Base-by-base conservation (phyloP, 2,113 vertebrate species). In the Propithecus coquereli region DNA sequence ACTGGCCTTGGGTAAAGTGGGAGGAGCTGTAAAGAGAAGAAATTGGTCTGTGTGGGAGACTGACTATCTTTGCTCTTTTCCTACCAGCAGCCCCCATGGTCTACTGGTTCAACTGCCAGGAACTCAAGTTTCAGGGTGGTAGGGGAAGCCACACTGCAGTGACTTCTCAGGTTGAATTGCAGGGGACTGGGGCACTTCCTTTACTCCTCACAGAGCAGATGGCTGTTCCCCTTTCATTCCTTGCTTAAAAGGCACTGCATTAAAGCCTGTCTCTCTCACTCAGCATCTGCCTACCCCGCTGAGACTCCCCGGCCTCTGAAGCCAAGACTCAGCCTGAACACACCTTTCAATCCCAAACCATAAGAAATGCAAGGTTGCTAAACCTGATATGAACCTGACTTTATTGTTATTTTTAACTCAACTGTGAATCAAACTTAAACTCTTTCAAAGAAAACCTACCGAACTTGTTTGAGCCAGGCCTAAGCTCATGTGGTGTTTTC, bases 341-440 rank as follows among this genome's bases (percentile, higher is more conserved):
- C 10, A 76, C 12, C 30, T 89, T 94, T 79, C 25, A 63, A 30
- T 84, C 27, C 22, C 63, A 93, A 66, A 40, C 52, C 37, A 54
- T 34, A 65, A 47, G 86, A 81, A 90, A 83, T 22, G 17, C 37
- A 87, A 82, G 84, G 79, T 92, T 88, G n/a, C 85, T 88, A 85
- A 93, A 79, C 40, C 12, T 50, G 7, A 32, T 50, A 34, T 3
- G 34, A 74, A 13, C 50, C 84, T 83, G 45, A 77, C 32, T 70
- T 89, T 87, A 54, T n/a, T 84, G 59, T 65, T 95, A 65, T 80
- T 94, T 80, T 96, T 76, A 96, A 79, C 30, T 90, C 84, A 94
- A 63, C 37, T 71, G 47, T 84, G 37, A 87, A 32, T 43, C 54
- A 63, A 87, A 84, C 66, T 90, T 92, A 80, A 90, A 54, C 52